Evolutionary conservation across 1,140 invertebrate genomes (phyloP).

Genomic region (Neotoxoptera formosana): DNA sequence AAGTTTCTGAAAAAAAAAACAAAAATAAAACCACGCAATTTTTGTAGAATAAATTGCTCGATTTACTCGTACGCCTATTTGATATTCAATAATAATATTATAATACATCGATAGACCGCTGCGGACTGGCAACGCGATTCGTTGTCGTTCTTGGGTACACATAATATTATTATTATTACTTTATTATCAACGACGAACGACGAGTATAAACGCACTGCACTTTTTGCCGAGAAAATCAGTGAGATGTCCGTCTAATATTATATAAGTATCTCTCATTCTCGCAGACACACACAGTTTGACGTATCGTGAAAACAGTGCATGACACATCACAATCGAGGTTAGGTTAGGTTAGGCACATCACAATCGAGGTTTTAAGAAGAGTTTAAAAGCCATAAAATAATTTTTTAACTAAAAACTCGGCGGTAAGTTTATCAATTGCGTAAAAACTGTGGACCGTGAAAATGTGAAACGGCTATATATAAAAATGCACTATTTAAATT

Average conservation of each 20-base stretch:
- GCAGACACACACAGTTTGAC: not conserved
- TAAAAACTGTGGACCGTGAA: not conserved
- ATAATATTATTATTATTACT: not conserved
- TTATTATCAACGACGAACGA: too few species aligned
- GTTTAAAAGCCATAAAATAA: not conserved
- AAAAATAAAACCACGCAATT: not conserved
- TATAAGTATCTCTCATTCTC: not conserved
- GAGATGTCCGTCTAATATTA: not conserved
- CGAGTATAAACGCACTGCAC: not conserved
- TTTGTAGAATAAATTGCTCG: not conserved
- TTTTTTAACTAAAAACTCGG: not conserved
- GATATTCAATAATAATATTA: not conserved
- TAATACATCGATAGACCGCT: not conserved
- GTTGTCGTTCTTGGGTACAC: too few species aligned
- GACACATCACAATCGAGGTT: too few species aligned
- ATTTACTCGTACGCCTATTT: not conserved
- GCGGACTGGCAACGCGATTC: not conserved
- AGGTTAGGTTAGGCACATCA: not conserved
- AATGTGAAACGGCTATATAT: not conserved
- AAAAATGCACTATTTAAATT: constrained; percentile 15
- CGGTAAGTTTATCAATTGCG: not conserved
- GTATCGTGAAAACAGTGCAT: not conserved
- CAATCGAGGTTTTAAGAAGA: not conserved
- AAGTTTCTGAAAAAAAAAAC: not conserved
- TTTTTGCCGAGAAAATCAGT: not conserved